Percentiles rank a stretch among this genome's conserved stretches.
These are phyloP conservation scores for Leptinotarsa rubiginosa DNA, from an alignment of 2,888 invertebrate species.

Conservation along the genomic window DNA sequence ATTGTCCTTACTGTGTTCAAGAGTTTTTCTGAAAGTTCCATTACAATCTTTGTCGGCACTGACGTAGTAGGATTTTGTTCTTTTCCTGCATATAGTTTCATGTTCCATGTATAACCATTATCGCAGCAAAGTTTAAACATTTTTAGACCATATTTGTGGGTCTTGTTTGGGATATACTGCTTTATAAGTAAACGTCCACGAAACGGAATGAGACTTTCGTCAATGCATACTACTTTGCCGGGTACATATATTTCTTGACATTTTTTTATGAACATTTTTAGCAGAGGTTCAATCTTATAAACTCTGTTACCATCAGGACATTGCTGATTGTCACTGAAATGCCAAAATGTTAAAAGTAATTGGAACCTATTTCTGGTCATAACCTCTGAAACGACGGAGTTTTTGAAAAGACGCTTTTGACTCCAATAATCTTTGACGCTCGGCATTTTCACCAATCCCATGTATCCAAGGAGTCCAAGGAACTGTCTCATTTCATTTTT, in stretches of 20 bases:
- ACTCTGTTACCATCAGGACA: neutral
- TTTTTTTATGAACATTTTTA: slow-evolving; percentile 7
- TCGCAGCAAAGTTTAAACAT: slow-evolving; percentile 23
- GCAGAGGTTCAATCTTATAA: neutral
- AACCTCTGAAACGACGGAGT: too few relatives aligned
- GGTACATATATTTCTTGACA: slow-evolving; percentile 44
- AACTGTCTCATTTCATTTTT: too few relatives aligned
- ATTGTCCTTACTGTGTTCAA: neutral
- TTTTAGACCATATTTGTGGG: neutral
- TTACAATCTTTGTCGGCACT: slow-evolving; percentile 19
- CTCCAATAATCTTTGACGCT: too few relatives aligned
- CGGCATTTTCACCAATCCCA: too few relatives aligned
- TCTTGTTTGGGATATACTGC: slow-evolving; percentile 43
- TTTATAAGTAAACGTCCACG: slow-evolving; percentile 48
- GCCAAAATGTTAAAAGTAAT: too few relatives aligned
- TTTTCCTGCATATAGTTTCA: slow-evolving; percentile 39
- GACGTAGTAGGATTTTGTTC: slow-evolving; percentile 4
- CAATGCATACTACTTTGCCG: slow-evolving; percentile 45
- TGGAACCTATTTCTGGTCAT: too few relatives aligned
- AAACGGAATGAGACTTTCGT: slow-evolving; percentile 51
- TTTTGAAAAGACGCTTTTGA: too few relatives aligned
- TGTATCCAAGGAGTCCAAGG: too few relatives aligned
- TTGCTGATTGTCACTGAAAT: too few relatives aligned
- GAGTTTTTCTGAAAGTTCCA: neutral
- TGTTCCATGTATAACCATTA: slow-evolving; percentile 37